A percentile compares a stretch with the other conserved stretches of the same genome.
phyloP scores from a whole-genome alignment of 1,140 invertebrate species.

The Drosophila pseudoobscura region DNA sequence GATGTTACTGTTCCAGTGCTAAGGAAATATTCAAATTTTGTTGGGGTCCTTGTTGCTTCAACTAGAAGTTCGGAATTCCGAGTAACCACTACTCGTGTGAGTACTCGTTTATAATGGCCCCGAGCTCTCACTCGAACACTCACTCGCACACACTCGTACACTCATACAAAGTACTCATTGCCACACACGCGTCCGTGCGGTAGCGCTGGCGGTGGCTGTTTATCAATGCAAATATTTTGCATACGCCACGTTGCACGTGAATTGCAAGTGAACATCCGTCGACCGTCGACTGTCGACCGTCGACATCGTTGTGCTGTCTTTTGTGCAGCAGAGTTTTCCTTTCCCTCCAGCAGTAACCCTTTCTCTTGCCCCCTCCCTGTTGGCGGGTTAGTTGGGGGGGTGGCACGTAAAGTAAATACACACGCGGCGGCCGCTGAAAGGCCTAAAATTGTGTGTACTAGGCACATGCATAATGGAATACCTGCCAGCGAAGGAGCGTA shows the following conservation, averaged over 20 bases:
- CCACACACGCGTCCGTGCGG: constrained; percentile 5
- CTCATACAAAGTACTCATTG: constrained; percentile 1
- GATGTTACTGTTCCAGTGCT: too few relatives aligned
- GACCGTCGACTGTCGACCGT: constrained; percentile 40
- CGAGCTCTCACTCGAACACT: constrained; percentile 9
- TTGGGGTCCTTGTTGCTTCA: too few relatives aligned
- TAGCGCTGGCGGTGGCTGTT: constrained; percentile 63
- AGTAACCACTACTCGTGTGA: constrained; percentile 24
- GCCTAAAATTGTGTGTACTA: constrained; percentile 64
- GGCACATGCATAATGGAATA: constrained; percentile 70
- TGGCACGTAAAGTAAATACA: constrained; percentile 59
- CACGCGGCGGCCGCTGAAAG: constrained; percentile 59
- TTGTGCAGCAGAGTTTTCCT: constrained; percentile 42
- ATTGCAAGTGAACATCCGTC: constrained; percentile 76
- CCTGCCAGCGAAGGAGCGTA: constrained; percentile 47
- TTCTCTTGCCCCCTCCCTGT: constrained; percentile 3
- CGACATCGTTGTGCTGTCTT: constrained; percentile 51
- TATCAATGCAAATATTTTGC: constrained; percentile 82
- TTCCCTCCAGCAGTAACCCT: constrained; percentile 39
- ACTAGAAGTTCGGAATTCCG: constrained; percentile 16
- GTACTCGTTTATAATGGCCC: constrained; percentile 36
- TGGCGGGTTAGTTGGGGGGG: not conserved
- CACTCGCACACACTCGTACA: constrained; percentile 5
- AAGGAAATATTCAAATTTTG: not conserved
- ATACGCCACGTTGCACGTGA: constrained; percentile 79